phyloP scores from a whole-genome alignment of 2,797 vertebrate genomes.

The Picus viridis region DNA sequence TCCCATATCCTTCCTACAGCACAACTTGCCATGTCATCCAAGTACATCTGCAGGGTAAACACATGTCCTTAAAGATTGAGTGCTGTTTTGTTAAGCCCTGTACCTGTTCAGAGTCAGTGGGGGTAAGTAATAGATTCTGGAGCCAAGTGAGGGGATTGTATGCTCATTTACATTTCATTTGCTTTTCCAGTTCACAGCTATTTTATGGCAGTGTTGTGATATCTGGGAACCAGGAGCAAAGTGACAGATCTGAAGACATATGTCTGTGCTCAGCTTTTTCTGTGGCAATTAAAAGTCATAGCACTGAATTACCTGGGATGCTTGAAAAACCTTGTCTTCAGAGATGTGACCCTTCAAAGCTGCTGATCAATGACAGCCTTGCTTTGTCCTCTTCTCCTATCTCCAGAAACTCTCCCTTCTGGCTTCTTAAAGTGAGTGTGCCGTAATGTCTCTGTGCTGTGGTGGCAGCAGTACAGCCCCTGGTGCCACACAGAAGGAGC shows the following conservation, averaged over 20 bases:
- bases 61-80: neutral
- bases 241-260: neutral
- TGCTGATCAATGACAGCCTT: neutral
- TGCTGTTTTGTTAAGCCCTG: neutral
- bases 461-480: neutral
- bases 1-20: neutral
- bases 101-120: neutral
- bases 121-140: neutral
- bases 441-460: neutral
- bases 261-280: neutral
- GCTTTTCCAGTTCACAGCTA: conserved; percentile 20
- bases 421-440: neutral
- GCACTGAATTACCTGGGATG: neutral
- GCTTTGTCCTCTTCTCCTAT: neutral
- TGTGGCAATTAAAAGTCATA: neutral
- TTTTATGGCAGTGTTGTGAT: neutral
- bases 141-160: neutral
- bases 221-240: neutral
- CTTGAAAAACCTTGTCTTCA: neutral
- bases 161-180: conserved; percentile 13
- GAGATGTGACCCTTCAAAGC: neutral
- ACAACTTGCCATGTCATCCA: neutral
- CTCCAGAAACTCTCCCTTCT: neutral
- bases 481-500: neutral
- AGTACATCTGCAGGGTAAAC: neutral